Conservation (phyloP, 2,113 vertebrate genomes). For the Emydocephalus ijimae region DNA sequence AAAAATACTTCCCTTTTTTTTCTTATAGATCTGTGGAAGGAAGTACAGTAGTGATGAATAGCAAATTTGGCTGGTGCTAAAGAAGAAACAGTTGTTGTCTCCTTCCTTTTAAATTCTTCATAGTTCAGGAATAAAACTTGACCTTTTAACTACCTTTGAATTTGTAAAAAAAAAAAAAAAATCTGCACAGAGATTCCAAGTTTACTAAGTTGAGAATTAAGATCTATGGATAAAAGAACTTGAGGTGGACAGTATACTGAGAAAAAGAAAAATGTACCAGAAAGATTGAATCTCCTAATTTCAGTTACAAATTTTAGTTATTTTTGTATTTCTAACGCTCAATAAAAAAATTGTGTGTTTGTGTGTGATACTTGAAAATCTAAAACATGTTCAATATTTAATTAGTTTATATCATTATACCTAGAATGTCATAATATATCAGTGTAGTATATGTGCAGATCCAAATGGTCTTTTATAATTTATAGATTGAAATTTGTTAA, state of each 20-base stretch:
- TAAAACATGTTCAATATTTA: background rate
- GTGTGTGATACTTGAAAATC: background rate
- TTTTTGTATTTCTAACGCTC: background rate
- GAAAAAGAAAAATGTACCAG: background rate
- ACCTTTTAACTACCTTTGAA: background rate
- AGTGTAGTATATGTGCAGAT: background rate
- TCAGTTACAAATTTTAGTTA: background rate
- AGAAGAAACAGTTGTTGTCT: background rate
- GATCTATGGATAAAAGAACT: background rate
- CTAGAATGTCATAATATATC: background rate
- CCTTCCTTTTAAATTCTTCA: background rate
- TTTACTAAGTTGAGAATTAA: background rate
- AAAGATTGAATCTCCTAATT: background rate
- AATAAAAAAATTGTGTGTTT: background rate
- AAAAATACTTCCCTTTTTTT: background rate
- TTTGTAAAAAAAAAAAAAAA: background rate
- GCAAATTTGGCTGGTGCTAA: background rate
- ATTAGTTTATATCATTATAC: background rate
- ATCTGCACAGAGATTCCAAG: background rate
- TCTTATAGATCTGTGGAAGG: background rate
- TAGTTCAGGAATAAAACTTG: background rate
- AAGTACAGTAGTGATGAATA: background rate
- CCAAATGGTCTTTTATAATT: background rate
- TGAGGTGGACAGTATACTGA: background rate
- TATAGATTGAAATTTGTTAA: background rate